phyloP scores from a whole-genome alignment of 2,888 invertebrate genomes.

The Orthosia incerta region DNA sequence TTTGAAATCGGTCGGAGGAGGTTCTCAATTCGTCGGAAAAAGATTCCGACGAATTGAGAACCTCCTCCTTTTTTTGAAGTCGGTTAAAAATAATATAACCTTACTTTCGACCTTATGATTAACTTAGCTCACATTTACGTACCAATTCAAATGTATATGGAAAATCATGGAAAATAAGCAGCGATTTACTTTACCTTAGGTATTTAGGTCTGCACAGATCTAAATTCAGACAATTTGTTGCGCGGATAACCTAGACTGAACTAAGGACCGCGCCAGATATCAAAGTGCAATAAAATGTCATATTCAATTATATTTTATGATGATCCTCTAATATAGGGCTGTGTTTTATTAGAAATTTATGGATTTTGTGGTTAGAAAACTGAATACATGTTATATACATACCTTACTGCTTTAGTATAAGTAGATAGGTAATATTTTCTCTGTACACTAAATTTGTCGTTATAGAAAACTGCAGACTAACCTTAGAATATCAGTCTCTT shows the following conservation, averaged over 20 bases:
- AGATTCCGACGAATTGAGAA: too few species aligned
- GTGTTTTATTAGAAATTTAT: not conserved
- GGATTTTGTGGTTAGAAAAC: not conserved
- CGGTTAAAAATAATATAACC: too few species aligned
- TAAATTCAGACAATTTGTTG: conserved; percentile 17
- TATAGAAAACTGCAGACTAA: too few species aligned
- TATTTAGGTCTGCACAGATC: conserved; percentile 23
- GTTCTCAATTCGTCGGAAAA: too few species aligned
- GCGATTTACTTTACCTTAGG: not conserved
- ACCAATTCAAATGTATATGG: not conserved
- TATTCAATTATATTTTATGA: conserved; percentile 7
- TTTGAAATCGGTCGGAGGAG: too few species aligned
- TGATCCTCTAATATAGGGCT: not conserved
- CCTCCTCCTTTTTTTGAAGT: too few species aligned
- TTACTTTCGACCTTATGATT: not conserved
- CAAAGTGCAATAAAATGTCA: conserved; percentile 15
- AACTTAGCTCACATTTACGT: not conserved
- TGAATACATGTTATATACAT: not conserved
- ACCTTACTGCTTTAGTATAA: too few species aligned
- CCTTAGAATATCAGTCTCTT: too few species aligned
- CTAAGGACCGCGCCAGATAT: conserved; percentile 10
- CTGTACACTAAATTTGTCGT: too few species aligned
- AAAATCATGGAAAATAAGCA: conserved; percentile 7
- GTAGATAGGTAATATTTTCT: too few species aligned
- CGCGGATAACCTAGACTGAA: conserved; percentile 8